A percentile compares a stretch with the other conserved stretches of the same genome.
Conservation (phyloP, 37 sponge, comb jelly and placozoan species). For the Halisarca cf. caerulea region DNA sequence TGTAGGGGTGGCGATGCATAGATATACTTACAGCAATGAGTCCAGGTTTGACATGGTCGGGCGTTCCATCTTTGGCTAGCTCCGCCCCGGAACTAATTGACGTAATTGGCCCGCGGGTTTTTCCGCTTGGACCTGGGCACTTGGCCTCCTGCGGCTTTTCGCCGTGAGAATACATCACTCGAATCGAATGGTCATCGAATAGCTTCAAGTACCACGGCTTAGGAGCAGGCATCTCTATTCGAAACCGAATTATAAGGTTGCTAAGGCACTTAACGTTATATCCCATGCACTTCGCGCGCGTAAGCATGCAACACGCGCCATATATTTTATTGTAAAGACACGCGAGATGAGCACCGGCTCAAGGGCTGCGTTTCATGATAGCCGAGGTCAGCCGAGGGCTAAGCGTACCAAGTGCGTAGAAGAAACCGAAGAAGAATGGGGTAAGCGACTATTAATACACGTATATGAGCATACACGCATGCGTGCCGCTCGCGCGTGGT, state of each 20-base stretch:
- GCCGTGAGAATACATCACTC: background rate
- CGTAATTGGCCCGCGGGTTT: background rate
- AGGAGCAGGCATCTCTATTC: background rate
- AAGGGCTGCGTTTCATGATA: no score
- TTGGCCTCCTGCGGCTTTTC: background rate
- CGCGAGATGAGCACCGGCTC: no score
- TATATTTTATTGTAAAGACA: no score
- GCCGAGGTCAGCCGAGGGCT: background rate
- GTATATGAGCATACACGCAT: no score
- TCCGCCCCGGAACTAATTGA: conserved; percentile 1
- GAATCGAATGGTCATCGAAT: background rate
- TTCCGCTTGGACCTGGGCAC: background rate
- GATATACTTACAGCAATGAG: background rate
- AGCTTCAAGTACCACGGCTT: background rate
- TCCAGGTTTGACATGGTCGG: background rate
- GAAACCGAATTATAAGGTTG: no score
- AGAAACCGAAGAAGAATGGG: no score
- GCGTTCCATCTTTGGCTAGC: conserved; percentile 3
- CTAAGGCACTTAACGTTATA: no score
- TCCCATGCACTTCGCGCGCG: no score
- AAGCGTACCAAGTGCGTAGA: no score
- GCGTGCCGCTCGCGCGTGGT: no score
- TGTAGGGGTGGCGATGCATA: background rate
- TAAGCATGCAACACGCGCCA: no score
- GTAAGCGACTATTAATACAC: no score